A percentile compares a stretch with the other conserved stretches of the same genome.
Evolutionary conservation across 2,888 invertebrate species (phyloP).

Genomic region (Lingula anatina): DNA sequence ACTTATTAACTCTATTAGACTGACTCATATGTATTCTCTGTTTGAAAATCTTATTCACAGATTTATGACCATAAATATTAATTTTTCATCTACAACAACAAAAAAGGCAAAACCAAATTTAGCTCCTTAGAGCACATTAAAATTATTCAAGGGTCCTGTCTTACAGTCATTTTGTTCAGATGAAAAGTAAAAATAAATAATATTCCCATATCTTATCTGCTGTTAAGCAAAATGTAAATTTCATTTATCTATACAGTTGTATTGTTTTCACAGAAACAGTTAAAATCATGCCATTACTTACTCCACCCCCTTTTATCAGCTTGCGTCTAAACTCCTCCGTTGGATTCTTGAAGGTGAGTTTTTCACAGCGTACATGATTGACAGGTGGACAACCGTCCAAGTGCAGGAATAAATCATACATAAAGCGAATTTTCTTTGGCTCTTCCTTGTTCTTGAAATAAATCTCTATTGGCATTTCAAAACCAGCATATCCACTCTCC

Average conservation of each 20-base stretch:
- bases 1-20: neutral
- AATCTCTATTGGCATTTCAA: constrained; percentile 82
- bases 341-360: constrained; percentile 77
- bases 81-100: constrained; percentile 4
- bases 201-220: no score
- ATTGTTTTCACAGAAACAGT: no score
- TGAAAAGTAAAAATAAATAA: no score
- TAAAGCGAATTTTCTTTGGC: constrained; percentile 70
- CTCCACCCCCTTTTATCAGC: constrained; percentile 80
- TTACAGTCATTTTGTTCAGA: no score
- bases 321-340: constrained; percentile 85
- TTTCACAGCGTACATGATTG: constrained; percentile 70
- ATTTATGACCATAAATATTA: neutral
- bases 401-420: constrained; percentile 82
- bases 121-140: no score
- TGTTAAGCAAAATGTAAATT: no score
- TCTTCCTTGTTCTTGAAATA: constrained; percentile 77
- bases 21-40: neutral
- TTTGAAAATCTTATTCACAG: neutral
- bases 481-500: constrained; percentile 95
- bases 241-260: no score
- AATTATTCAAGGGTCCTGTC: no score
- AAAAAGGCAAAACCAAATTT: no score
- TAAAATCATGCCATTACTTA: constrained; percentile 50
- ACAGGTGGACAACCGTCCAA: constrained; percentile 67